These are phyloP conservation scores for Drosophila sucinea DNA, from an alignment of 1,140 invertebrate genomes.

Conservation along the genomic window DNA sequence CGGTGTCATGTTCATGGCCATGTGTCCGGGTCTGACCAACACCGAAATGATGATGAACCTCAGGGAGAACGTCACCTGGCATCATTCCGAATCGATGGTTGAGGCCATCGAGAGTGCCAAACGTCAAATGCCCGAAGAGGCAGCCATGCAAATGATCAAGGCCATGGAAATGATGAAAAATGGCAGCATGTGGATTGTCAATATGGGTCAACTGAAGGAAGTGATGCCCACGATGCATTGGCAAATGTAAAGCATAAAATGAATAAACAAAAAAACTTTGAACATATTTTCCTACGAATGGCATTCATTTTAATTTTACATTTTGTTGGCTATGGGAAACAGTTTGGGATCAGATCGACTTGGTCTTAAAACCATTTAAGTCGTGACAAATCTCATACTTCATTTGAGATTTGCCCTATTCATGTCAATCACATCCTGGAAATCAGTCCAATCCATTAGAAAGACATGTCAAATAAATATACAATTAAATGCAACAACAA, in stretches of 20 bases:
- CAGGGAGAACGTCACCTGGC: slow-evolving; percentile 69
- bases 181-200: slow-evolving; percentile 72
- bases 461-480: too few species aligned
- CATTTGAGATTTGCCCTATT: too few species aligned
- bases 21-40: slow-evolving; percentile 71
- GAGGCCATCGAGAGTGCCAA: slow-evolving; percentile 71
- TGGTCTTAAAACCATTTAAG: too few species aligned
- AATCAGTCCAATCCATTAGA: too few species aligned
- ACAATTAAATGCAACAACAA: too few species aligned
- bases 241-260: slow-evolving; percentile 52
- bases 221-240: slow-evolving; percentile 64
- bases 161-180: slow-evolving; percentile 74
- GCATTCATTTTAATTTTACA: neutral
- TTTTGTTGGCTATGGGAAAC: neutral
- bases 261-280: slow-evolving; percentile 10
- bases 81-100: slow-evolving; percentile 59
- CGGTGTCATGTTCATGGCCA: slow-evolving; percentile 68
- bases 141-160: slow-evolving; percentile 66
- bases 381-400: too few species aligned
- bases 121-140: slow-evolving; percentile 70
- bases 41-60: slow-evolving; percentile 76
- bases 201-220: slow-evolving; percentile 68
- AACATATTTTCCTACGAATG: neutral
- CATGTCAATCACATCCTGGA: too few species aligned
- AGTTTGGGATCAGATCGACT: too few species aligned